Base-by-base conservation (phyloP, 2,888 invertebrate species). In the Neoitamus cyanurus region DNA sequence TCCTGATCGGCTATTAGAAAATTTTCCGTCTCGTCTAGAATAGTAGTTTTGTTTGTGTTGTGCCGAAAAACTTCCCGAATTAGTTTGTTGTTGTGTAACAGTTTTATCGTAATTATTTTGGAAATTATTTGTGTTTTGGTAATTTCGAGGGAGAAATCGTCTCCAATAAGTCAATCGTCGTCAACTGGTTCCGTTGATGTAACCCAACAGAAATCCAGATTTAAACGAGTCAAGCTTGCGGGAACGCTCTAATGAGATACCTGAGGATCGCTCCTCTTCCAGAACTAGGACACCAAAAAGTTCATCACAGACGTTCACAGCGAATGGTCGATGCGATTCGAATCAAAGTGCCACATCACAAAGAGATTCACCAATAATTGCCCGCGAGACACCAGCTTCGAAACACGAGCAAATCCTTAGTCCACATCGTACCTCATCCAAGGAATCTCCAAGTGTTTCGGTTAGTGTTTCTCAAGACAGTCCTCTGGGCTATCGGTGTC, bases 171-270 rank as follows among this genome's bases (percentile, higher is more conserved):
- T 87, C 91, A 90, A 88, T 90, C 90, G 87, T 90, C 90, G 86
- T 89, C 92, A 77, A 92, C 92, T 85, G 90, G 91, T 20, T 91
- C 91, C 20, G 89, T 85, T 11, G 86, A 86, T 34, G 70, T 69
- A 28, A 83, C 46, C 72, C 72, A 72, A 34, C 83, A 83, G 58
- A 94, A 94, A 89, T 93, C 93, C 84, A 94, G 94, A 90, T 95
- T 95, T 91, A 96, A 95, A 96, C 91, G 95, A 95, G 92, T 94
- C 94, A 88, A 93, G 93, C 91, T 90, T 92, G 88, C 73, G 85
- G 3, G 84, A 85, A 37, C 92, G 94, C 88, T 94, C 94, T 90
- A 94, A 94, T 91, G 93, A 94, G 88, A 93, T 94, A 46, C 94
- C 94, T 0, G 95, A 95, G 89, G 94, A 91, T 85, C 88, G 90